These are phyloP conservation scores for Allacma fusca DNA, from an alignment of 2,888 invertebrate species.

Conservation along the genomic window DNA sequence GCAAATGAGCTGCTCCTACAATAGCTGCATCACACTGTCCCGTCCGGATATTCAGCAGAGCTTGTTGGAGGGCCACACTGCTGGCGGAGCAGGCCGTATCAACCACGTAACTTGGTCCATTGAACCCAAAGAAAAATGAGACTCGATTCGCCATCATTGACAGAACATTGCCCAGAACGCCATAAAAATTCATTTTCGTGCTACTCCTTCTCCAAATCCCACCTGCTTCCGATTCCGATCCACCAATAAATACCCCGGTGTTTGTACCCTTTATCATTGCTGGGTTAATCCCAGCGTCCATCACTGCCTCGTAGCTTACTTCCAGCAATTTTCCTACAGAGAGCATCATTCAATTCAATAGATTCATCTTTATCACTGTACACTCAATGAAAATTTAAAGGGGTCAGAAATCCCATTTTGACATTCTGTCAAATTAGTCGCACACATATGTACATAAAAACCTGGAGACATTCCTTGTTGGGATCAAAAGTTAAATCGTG, in stretches of 20 bases:
- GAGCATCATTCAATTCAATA: too few relatives aligned
- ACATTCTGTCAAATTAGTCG: too few relatives aligned
- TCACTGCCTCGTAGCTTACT: constrained; percentile 77
- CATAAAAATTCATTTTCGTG: constrained; percentile 46
- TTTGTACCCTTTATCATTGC: neutral
- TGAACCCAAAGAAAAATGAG: neutral
- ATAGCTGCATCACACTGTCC: constrained; percentile 94
- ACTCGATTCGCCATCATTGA: neutral
- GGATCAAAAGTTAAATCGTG: too few relatives aligned
- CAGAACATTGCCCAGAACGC: neutral
- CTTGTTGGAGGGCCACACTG: constrained; percentile 87
- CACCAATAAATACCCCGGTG: neutral
- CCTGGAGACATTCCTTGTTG: too few relatives aligned
- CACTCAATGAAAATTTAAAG: too few relatives aligned
- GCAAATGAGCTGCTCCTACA: constrained; percentile 88
- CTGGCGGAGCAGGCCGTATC: constrained; percentile 98
- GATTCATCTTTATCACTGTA: too few relatives aligned
- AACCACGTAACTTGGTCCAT: constrained; percentile 88
- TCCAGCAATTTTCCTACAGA: constrained; percentile 76
- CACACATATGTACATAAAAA: too few relatives aligned
- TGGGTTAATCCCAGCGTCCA: neutral
- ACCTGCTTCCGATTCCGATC: neutral
- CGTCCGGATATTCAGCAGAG: constrained; percentile 77
- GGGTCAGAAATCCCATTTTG: too few relatives aligned
- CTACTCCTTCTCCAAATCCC: neutral